A percentile compares a stretch with the other conserved stretches of the same genome.
Evolutionary conservation across 2,888 invertebrate species (phyloP).

Genomic region (Rugalucina vietnamica): DNA sequence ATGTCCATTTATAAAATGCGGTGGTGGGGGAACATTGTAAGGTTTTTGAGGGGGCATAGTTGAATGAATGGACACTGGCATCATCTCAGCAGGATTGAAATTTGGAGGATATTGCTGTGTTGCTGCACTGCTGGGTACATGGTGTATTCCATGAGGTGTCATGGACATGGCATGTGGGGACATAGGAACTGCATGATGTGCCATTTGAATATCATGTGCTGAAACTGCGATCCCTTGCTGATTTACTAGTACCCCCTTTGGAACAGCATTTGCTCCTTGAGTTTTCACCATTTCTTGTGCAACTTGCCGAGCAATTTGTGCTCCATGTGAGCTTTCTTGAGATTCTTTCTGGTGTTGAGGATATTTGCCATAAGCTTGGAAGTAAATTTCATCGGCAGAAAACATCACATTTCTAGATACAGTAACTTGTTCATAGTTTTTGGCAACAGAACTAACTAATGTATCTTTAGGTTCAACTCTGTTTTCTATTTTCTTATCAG

Average conservation of each 20-base stretch:
- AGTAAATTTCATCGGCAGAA: constrained; percentile 79
- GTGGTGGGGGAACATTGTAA: background rate
- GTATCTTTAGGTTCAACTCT: background rate
- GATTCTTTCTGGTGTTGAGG: background rate
- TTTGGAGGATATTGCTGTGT: background rate
- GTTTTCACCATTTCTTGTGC: background rate
- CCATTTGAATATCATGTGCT: background rate
- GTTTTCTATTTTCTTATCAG: background rate
- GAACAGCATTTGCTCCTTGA: background rate
- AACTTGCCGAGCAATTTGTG: background rate
- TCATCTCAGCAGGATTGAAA: background rate
- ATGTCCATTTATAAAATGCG: background rate
- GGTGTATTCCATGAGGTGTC: background rate
- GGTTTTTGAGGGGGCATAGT: background rate
- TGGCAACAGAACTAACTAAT: background rate
- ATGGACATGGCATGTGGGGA: background rate
- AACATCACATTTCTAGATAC: constrained; percentile 74
- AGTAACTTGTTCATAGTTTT: constrained; percentile 74
- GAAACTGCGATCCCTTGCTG: background rate
- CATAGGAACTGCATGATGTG: background rate
- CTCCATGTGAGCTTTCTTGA: background rate
- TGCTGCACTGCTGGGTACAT: background rate
- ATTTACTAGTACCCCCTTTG: background rate
- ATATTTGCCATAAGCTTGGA: constrained; percentile 70
- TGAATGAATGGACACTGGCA: background rate